Evolutionary conservation across 2,797 vertebrate genomes (phyloP), one percentile per base, ranked within the genome.

Genomic region (Phrynocephalus forsythii): DNA sequence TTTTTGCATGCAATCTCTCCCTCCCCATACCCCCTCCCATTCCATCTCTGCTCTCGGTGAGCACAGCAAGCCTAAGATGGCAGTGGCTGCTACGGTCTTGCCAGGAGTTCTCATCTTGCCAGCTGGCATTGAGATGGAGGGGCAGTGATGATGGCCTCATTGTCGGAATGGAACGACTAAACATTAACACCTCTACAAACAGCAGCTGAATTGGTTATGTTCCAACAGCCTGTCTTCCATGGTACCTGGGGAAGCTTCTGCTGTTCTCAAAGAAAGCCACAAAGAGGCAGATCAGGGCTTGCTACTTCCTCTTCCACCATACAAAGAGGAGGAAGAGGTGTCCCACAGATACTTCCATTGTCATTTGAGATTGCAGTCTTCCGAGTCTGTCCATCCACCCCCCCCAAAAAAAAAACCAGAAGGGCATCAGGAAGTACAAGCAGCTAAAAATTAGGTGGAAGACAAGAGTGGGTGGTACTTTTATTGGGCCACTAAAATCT

Each of bases 61-160:
- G 50, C 50, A 89, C 67, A 0, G 1, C 24, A 89, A 71, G 5
- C 63, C 0, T 0, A 66, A 26, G 84, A n/a, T 82, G 66, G 16
- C 16, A 52, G 33, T 26, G 88, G 75, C 8, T 77, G 20, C 78
- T 1, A 0, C 6, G 3, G 69, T 3, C 79, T 24, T 87, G 82
- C 26, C 85, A 88, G 80, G 11, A 26, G 30, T 0, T 1, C 44
- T 83, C 56, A 85, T 67, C 68, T 86, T 52, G 90, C 50, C 84
- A 92, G 68, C 81, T 90, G 90, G 81, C 86, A 89, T 33, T 33
- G 85, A 68, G 22, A 76, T 16, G 0, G 1, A 76, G 56, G 85
- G 84, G 82, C 84, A 92, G 81, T 88, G 15, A 78, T 2, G 28
- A 82, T 71, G 56, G 0, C 72, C 82, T 87, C 0, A 0, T 30